A percentile compares a stretch with the other conserved stretches of the same genome.
These are phyloP conservation scores for Neodiprion fabricii DNA, from an alignment of 1,140 invertebrate species.

Conservation along the genomic window DNA sequence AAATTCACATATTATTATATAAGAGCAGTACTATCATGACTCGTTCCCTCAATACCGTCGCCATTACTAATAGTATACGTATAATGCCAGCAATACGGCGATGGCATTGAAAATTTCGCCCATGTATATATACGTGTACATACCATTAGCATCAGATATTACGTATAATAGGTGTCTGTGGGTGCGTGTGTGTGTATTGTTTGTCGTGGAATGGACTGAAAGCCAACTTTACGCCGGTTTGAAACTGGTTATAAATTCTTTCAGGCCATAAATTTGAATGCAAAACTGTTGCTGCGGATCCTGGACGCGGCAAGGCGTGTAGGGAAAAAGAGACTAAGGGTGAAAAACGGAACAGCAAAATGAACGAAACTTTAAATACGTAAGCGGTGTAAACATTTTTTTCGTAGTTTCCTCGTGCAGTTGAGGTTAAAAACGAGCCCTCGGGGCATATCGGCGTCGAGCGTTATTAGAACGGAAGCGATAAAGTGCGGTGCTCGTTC, in stretches of 20 bases:
- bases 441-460: too few relatives aligned
- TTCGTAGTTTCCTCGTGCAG: too few relatives aligned
- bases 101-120: neutral
- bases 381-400: too few relatives aligned
- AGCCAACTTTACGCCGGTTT: neutral
- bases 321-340: too few relatives aligned
- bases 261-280: constrained; percentile 3
- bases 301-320: neutral
- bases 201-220: neutral
- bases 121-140: neutral
- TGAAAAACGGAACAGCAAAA: too few relatives aligned
- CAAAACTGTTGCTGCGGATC: neutral
- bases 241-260: neutral
- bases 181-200: neutral
- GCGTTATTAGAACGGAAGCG: neutral
- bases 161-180: neutral
- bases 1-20: neutral
- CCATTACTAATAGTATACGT: neutral
- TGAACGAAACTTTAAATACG: too few relatives aligned
- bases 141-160: neutral
- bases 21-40: neutral
- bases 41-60: neutral
- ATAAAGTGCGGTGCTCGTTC: neutral
- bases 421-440: too few relatives aligned
- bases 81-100: neutral